Evolutionary conservation across 2,113 vertebrate species (phyloP).

Genomic region (Muntiacus muntjak): DNA sequence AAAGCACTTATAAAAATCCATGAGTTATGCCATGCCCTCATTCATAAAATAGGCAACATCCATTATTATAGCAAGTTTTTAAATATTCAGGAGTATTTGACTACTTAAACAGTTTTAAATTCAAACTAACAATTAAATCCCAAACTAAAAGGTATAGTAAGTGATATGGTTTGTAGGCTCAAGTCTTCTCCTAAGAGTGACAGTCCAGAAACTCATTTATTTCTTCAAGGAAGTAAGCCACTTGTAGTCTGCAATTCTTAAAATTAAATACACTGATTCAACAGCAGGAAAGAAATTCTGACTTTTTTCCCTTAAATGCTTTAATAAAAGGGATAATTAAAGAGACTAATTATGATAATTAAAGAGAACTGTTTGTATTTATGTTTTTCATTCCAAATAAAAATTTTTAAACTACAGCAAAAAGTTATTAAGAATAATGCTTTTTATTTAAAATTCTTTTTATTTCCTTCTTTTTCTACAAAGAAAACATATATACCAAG

Average conservation of each 20-base stretch:
- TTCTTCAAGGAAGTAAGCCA: not conserved
- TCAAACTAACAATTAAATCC: not conserved
- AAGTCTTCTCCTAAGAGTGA: not conserved
- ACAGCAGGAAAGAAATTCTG: not conserved
- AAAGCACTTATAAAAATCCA: not conserved
- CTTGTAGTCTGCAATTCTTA: not conserved
- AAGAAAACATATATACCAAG: conserved; percentile 5
- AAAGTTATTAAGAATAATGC: not conserved
- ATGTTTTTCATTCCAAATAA: conserved; percentile 41
- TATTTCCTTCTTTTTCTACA: not conserved
- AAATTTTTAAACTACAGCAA: not conserved
- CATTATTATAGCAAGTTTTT: not conserved
- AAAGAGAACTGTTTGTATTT: not conserved
- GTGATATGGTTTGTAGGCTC: not conserved
- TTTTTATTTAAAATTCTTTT: not conserved
- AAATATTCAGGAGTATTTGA: not conserved
- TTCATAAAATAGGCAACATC: not conserved
- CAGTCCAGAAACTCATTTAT: not conserved
- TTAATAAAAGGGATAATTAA: not conserved
- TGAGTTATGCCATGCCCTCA: not conserved
- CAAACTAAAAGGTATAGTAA: not conserved
- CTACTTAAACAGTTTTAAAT: not conserved
- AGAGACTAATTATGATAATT: not conserved
- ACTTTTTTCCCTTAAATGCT: not conserved
- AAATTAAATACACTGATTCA: not conserved